Percentiles rank a stretch among this genome's conserved stretches.
Conservation (phyloP, 2,888 invertebrate genomes). For the Chaetogeoica ovagalla region DNA sequence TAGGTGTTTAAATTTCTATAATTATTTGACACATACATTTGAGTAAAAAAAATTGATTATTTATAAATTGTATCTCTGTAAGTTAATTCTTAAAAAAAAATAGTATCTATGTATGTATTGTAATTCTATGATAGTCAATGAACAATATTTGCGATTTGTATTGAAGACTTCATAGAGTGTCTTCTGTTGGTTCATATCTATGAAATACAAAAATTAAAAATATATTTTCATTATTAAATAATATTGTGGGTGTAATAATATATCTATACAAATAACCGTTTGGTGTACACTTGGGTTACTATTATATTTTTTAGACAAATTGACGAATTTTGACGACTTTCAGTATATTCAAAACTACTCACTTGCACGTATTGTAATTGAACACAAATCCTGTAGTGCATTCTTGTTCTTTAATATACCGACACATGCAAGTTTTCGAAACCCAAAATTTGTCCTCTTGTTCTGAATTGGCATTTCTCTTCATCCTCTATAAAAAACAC, state of each 20-base stretch:
- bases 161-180: background rate
- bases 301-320: no score
- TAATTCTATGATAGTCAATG: background rate
- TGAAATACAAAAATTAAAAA: slow-evolving; percentile 6
- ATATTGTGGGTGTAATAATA: no score
- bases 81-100: background rate
- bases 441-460: slow-evolving; percentile 68
- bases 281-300: no score
- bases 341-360: background rate
- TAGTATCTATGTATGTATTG: no score
- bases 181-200: slow-evolving; percentile 3
- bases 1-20: no score
- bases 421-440: slow-evolving; percentile 65
- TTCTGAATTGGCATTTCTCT: slow-evolving; percentile 63
- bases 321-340: no score
- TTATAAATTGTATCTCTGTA: background rate
- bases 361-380: slow-evolving; percentile 65
- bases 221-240: no score
- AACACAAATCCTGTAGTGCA: slow-evolving; percentile 68
- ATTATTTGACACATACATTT: no score
- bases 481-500: slow-evolving; percentile 68
- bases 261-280: no score
- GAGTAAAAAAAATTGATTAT: no score
- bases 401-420: slow-evolving; percentile 63
- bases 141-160: background rate